A percentile compares a stretch with the other conserved stretches of the same genome.
Conservation (phyloP, 2,113 vertebrate species). For the Pseudorhombus dupliciocellatus region DNA sequence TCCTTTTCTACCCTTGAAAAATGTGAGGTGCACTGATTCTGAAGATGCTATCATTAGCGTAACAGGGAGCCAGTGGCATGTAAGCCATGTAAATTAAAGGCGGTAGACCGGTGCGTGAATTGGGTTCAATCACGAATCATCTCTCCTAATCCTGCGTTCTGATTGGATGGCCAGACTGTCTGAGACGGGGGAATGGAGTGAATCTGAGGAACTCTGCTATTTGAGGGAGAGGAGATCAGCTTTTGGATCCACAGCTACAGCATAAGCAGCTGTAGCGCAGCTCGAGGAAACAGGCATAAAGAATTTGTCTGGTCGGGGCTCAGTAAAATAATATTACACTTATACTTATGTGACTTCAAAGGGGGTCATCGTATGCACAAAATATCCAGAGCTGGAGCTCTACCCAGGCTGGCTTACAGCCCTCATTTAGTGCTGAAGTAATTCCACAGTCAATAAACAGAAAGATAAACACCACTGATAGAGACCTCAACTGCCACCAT, state of each 20-base stretch:
- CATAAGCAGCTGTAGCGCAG: conserved; percentile 49
- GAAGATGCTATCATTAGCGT: conserved; percentile 20
- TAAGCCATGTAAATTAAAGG: conserved; percentile 64
- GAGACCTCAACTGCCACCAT: conserved; percentile 47
- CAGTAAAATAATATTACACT: conserved; percentile 69
- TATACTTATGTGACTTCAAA: conserved; percentile 69
- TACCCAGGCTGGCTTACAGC: conserved; percentile 41
- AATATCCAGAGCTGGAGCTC: conserved; percentile 39
- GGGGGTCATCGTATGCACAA: conserved; percentile 25
- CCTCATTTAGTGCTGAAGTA: conserved; percentile 57
- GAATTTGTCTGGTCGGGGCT: conserved; percentile 61
- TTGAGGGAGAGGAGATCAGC: conserved; percentile 56
- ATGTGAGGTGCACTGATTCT: conserved; percentile 27
- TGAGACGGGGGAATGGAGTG: conserved; percentile 30
- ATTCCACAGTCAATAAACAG: conserved; percentile 68
- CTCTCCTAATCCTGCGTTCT: conserved; percentile 49
- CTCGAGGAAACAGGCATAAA: conserved; percentile 62
- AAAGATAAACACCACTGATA: conserved; percentile 68
- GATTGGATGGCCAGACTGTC: conserved; percentile 48
- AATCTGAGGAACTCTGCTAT: conserved; percentile 48
- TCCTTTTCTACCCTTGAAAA: conserved; percentile 15
- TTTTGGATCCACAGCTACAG: conserved; percentile 42
- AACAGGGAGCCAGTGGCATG: conserved; percentile 51
- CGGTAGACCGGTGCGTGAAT: conserved; percentile 39
- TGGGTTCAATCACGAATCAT: conserved; percentile 41